A percentile compares a stretch with the other conserved stretches of the same genome.
These are phyloP conservation scores for Myotis daubentonii DNA, from an alignment of 2,797 vertebrate species.

Conservation along the genomic window DNA sequence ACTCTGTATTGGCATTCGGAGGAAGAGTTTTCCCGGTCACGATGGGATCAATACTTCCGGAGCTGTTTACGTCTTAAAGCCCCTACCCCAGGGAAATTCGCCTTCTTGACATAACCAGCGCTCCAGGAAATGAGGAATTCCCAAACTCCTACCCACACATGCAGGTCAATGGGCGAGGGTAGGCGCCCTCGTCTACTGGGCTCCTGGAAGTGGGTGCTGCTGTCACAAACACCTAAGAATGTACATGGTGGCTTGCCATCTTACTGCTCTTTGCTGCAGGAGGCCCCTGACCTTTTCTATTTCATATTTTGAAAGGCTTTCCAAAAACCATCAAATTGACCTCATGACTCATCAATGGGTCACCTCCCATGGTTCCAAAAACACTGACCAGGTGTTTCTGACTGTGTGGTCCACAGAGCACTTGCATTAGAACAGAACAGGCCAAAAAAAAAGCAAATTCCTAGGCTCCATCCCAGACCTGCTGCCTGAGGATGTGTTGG, in stretches of 20 bases:
- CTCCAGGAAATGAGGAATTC: not conserved
- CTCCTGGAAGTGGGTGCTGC: not conserved
- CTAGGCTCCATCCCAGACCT: not conserved
- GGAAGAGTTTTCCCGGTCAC: not conserved
- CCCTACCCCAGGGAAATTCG: not conserved
- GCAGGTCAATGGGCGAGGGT: not conserved
- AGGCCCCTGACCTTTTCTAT: not conserved
- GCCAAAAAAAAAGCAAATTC: not conserved
- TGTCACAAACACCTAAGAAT: not conserved
- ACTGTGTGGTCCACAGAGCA: not conserved
- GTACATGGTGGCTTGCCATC: not conserved
- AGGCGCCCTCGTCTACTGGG: not conserved
- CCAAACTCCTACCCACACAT: not conserved
- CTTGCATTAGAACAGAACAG: not conserved
- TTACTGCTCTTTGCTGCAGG: not conserved
- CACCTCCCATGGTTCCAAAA: not conserved
- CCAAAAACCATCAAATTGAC: slow-evolving; percentile 1
- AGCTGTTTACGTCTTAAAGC: not conserved
- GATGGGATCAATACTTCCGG: not conserved
- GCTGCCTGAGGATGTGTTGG: not conserved
- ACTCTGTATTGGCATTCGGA: not conserved
- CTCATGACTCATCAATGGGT: not conserved
- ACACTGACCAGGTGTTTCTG: not conserved
- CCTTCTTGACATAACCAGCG: not conserved
- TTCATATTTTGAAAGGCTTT: slow-evolving; percentile 5